Base-by-base conservation (phyloP, 2,888 invertebrate species). In the Alitta virens region DNA sequence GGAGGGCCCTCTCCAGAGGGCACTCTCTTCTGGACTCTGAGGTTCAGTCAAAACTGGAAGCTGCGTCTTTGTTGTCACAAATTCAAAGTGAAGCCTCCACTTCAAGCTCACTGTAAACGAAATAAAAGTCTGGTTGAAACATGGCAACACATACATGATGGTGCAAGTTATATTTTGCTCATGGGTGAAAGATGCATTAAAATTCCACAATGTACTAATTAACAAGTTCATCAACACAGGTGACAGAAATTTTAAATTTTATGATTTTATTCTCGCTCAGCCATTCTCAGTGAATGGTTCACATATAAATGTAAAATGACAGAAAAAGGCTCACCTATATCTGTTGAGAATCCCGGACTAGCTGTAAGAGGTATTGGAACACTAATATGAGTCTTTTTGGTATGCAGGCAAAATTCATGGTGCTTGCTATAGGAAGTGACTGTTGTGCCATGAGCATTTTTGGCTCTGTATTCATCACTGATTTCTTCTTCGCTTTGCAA, bases 31-130 rank as follows among this genome's bases (percentile, higher is more conserved):
- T 26, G 86, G 85, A 63, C 85, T 85, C 53, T 79, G 76, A 25
- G 86, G 85, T 62, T 85, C 85, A 52, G 79, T 77, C 26, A 73
- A 72, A 16, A 72, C 68, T 25, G 72, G 72, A 21, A 73, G 60
- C 9, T 75, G 71, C 23, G 72, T 71, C 59, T 68, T 60, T 2
- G 79, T 78, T 27, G 82, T 82, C 2, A 84, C 97, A 85, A 99
- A 99, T 83, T 99, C 97, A 82, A 99, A 98, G 82, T 98, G 97
- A 27, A 99, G 85, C 54, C 92, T 87, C 98, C 98, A 99, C 77
- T 89, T 89, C 60, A 97, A 85, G 60, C 90, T 89, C 9, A 98
- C 93, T 88, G 85, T 69, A 85, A 75, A n/a, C 59, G 53, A 54
- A 23, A 51, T 63, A 65, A 50, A 16, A 16, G 9, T 9, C n/a